Conservation (phyloP, 2,888 invertebrate species). For the Lathronympha strigana region DNA sequence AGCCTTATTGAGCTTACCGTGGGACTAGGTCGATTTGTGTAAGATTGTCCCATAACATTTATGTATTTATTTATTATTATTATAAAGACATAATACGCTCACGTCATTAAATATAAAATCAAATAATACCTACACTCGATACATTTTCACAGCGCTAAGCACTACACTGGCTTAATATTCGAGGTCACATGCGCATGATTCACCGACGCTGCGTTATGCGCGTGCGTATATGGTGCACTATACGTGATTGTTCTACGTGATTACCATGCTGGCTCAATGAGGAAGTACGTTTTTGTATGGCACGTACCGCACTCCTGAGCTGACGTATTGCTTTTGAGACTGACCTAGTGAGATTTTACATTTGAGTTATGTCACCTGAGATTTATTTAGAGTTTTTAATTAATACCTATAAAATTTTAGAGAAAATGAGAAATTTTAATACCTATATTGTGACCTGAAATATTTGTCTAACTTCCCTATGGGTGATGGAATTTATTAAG, state of each 20-base stretch:
- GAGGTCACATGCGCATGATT: slow-evolving; percentile 76
- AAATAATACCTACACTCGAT: neutral
- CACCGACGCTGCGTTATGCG: slow-evolving; percentile 62
- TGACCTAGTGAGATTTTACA: slow-evolving; percentile 11
- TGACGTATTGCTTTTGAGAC: neutral
- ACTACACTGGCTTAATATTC: slow-evolving; percentile 63
- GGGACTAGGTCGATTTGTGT: too few relatives aligned
- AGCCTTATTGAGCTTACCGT: too few relatives aligned
- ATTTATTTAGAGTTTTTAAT: too few relatives aligned
- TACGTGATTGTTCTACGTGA: slow-evolving; percentile 38
- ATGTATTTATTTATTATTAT: too few relatives aligned
- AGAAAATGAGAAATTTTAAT: too few relatives aligned
- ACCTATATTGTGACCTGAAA: too few relatives aligned
- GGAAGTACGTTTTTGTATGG: slow-evolving; percentile 29
- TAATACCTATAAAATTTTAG: too few relatives aligned
- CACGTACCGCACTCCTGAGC: slow-evolving; percentile 5
- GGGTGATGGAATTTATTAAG: too few relatives aligned
- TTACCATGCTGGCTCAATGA: slow-evolving; percentile 18
- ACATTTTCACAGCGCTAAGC: slow-evolving; percentile 44
- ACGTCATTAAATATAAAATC: neutral
- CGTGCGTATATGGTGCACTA: slow-evolving; percentile 51
- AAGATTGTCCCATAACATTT: too few relatives aligned
- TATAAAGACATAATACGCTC: too few relatives aligned
- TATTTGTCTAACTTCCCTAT: too few relatives aligned
- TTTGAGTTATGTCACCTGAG: neutral